Conservation (phyloP, 2,888 invertebrate species). For the Athalia cordata region DNA sequence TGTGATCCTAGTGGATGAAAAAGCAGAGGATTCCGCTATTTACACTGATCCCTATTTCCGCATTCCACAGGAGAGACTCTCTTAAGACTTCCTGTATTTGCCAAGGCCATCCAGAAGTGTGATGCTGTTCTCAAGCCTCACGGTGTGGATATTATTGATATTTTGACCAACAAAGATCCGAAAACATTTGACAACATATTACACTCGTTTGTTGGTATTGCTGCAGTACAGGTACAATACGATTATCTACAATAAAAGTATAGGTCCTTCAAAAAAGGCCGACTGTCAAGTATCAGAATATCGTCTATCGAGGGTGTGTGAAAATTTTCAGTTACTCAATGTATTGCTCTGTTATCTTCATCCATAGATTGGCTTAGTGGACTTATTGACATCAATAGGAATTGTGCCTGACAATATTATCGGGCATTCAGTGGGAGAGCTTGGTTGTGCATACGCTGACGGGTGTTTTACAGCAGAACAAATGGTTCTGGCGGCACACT, state of each 20-base stretch:
- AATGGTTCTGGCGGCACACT: constrained; percentile 78
- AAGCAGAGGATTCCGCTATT: too few relatives aligned
- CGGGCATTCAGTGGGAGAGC: constrained; percentile 95
- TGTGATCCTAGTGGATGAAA: not conserved
- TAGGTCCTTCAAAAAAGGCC: too few relatives aligned
- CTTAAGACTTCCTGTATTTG: constrained; percentile 81
- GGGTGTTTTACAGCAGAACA: constrained; percentile 86
- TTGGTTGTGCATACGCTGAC: constrained; percentile 97
- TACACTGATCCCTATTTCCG: constrained; percentile 79
- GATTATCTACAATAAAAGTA: not conserved
- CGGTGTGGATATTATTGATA: constrained; percentile 79
- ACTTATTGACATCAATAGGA: constrained; percentile 78
- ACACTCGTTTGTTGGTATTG: constrained; percentile 84
- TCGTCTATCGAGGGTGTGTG: not conserved
- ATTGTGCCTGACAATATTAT: constrained; percentile 83
- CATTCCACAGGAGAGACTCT: constrained; percentile 82
- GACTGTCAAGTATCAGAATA: too few relatives aligned
- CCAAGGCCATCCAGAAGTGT: constrained; percentile 78
- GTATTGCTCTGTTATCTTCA: constrained; percentile 7
- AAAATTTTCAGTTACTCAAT: constrained; percentile 7
- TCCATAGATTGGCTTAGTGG: constrained; percentile 78
- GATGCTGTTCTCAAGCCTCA: constrained; percentile 77
- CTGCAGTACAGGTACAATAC: constrained; percentile 77
- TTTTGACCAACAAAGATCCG: constrained; percentile 78
- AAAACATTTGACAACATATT: constrained; percentile 80